Evolutionary conservation across 2,888 invertebrate species (phyloP).

Genomic region (Pyrochroa serraticornis): DNA sequence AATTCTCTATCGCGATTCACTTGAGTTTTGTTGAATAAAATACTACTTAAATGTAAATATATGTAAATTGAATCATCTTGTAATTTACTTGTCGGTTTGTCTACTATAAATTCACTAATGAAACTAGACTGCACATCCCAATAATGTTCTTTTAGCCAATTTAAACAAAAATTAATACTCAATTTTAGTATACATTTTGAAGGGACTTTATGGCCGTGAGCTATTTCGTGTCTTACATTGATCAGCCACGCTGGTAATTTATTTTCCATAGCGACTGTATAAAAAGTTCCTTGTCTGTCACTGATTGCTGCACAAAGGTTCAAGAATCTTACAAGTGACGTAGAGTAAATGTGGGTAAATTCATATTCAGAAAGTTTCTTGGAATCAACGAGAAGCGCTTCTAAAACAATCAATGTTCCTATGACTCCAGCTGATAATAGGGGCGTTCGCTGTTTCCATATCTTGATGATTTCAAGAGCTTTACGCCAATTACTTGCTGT

Average conservation of each 20-base stretch:
- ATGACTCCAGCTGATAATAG: slow-evolving; percentile 66
- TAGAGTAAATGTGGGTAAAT: slow-evolving; percentile 65
- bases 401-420: slow-evolving; percentile 64
- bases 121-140: slow-evolving; percentile 65
- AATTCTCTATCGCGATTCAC: slow-evolving; percentile 43
- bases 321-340: slow-evolving; percentile 64
- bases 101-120: slow-evolving; percentile 58
- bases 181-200: slow-evolving; percentile 67
- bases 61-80: slow-evolving; percentile 12
- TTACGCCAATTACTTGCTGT: slow-evolving; percentile 51
- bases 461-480: slow-evolving; percentile 59
- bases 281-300: slow-evolving; percentile 52
- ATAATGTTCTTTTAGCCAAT: slow-evolving; percentile 73
- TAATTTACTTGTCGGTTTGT: neutral
- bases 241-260: slow-evolving; percentile 83
- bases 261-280: slow-evolving; percentile 67
- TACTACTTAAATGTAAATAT: slow-evolving; percentile 1
- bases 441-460: slow-evolving; percentile 66
- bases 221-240: slow-evolving; percentile 76
- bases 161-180: slow-evolving; percentile 67
- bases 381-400: slow-evolving; percentile 58
- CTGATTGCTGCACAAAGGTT: slow-evolving; percentile 53
- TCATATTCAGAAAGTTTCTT: slow-evolving; percentile 58
- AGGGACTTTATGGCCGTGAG: slow-evolving; percentile 74
- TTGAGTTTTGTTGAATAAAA: slow-evolving; percentile 33